These are phyloP conservation scores for Dastarcus helophoroides DNA, from an alignment of 2,888 invertebrate species.

Conservation along the genomic window DNA sequence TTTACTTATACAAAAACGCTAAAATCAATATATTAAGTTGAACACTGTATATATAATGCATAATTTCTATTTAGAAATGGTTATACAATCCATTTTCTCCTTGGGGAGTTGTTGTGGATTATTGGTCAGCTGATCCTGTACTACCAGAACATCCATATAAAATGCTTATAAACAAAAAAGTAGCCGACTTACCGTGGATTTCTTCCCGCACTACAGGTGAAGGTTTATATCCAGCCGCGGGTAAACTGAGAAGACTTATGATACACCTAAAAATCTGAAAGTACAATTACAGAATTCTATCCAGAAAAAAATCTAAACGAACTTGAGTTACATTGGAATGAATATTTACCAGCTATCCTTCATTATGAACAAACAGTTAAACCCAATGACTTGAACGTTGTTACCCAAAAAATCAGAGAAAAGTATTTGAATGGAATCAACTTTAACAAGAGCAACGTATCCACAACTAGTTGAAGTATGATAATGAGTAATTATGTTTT, in stretches of 20 bases:
- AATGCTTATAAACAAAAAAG: conserved; percentile 44
- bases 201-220: conserved; percentile 57
- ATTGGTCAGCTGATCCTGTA: conserved; percentile 45
- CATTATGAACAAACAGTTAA: conserved; percentile 33
- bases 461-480: no score
- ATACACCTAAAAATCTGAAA: no score
- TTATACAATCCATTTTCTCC: conserved; percentile 58
- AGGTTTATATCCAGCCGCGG: conserved; percentile 60
- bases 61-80: conserved; percentile 40
- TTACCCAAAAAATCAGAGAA: conserved; percentile 28
- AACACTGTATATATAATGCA: no score
- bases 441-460: no score
- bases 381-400: conserved; percentile 16
- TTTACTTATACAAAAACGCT: no score
- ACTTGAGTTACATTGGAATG: conserved; percentile 30
- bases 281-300: conserved; percentile 31
- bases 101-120: conserved; percentile 63
- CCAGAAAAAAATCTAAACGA: conserved; percentile 22
- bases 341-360: conserved; percentile 31
- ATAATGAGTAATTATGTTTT: no score
- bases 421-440: no score
- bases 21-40: no score
- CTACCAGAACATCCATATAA: conserved; percentile 52
- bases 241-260: no score
- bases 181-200: conserved; percentile 56